These are phyloP conservation scores for Apogon talboti DNA, from an alignment of 2,797 vertebrate genomes.

Conservation along the genomic window DNA sequence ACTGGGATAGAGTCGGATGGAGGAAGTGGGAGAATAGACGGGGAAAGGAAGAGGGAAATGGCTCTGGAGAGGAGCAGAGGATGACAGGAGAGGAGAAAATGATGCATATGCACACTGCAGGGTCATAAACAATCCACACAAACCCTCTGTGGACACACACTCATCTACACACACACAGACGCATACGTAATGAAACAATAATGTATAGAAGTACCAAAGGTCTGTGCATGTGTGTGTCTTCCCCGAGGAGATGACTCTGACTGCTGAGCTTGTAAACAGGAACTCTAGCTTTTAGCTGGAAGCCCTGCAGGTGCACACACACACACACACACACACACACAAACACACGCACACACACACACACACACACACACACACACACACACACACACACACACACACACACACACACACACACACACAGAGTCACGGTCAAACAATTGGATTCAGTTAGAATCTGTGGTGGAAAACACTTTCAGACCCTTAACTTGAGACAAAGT, in stretches of 20 bases:
- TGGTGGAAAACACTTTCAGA: no score
- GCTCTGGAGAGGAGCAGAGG: conserved; percentile 5
- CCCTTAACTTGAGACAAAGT: no score
- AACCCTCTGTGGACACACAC: conserved; percentile 18
- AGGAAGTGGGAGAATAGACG: neutral
- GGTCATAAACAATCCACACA: conserved; percentile 28
- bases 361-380: conserved; percentile 23
- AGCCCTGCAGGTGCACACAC: conserved; percentile 54
- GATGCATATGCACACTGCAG: conserved; percentile 18
- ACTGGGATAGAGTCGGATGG: conserved; percentile 1
- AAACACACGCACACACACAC: no score
- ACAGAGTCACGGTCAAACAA: conserved; percentile 4
- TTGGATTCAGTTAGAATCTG: conserved; percentile 26
- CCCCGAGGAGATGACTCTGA: conserved; percentile 58
- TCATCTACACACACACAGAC: neutral
- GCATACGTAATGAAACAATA: conserved; percentile 26
- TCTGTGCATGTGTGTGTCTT: conserved; percentile 33
- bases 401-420: conserved; percentile 2
- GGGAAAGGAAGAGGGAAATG: neutral
- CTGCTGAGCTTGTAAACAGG: conserved; percentile 71
- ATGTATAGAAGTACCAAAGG: conserved; percentile 22
- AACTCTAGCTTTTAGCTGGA: conserved; percentile 59
- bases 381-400: conserved; percentile 21
- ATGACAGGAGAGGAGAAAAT: conserved; percentile 28
- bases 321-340: conserved; percentile 13